Evolutionary conservation across 2,888 invertebrate genomes (phyloP), one percentile per base, ranked within the genome.

Genomic region (Azorinus chamasolen): DNA sequence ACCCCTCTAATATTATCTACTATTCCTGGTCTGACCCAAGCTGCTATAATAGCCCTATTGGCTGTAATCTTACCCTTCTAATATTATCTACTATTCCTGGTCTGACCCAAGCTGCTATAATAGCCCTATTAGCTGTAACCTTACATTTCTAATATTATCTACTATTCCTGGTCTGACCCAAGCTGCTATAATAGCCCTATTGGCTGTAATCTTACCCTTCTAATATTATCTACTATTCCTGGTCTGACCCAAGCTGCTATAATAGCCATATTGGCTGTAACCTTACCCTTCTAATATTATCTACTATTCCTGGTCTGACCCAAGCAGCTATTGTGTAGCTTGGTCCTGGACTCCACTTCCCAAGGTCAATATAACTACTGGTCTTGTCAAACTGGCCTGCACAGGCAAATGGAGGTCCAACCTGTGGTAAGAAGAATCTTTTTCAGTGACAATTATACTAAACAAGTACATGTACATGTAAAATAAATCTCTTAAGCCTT

Each of bases 321-420:
- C 89, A 89, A 8, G 82, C 87, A 43, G 88, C 86, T 22, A 89
- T 77, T 0, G 89, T 87, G 63, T 88, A 89, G 16, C 66, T 54
- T 8, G 83, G 73, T 0, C 88, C 89, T 0, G 88, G 88, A 43
- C 80, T 84, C 89, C 89, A 89, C 25, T 51, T 61, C 1, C 87
- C 88, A 1, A 89, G 62, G 64, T 87, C 86, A 25, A 89, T 80
- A 45, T 87, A 87, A 25, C 48, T 66, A 0, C 48, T 61, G 16
- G 72, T 70, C 14, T 83, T 80, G 53, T 85, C 82, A 80, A 89
- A 89, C 10, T 70, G 58, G 10, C 83, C 79, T 1, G 79, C 82
- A 78, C 89, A 89, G 0, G 88, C 84, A 77, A 88, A 89, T 22
- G 89, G 89, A 2, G 89, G 89, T 5, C 87, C 88, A 24, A 85